These are phyloP conservation scores for Meloidogyne chitwoodi DNA, from an alignment of 1,140 invertebrate genomes.

Conservation along the genomic window DNA sequence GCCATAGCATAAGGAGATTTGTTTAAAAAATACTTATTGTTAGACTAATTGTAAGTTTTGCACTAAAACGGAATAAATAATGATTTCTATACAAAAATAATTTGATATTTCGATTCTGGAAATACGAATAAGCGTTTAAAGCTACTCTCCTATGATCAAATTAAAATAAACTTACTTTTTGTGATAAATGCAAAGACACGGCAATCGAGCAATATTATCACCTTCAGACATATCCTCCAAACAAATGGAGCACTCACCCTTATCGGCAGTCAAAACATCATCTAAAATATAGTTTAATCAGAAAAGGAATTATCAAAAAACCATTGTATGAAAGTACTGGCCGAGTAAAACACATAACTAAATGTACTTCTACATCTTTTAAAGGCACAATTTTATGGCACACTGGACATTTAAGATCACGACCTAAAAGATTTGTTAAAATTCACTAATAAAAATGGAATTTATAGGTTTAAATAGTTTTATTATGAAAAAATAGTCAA, in stretches of 20 bases:
- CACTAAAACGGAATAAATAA: no score
- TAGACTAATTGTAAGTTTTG: no score
- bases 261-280: constrained; percentile 88
- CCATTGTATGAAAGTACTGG: constrained; percentile 95
- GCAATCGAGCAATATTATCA: constrained; percentile 90
- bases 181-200: constrained; percentile 98
- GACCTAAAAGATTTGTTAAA: constrained; percentile 24
- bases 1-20: no score
- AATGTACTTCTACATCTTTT: constrained; percentile 94
- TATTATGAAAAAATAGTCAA: not conserved
- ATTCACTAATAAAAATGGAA: not conserved
- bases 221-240: constrained; percentile 89
- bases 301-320: constrained; percentile 60
- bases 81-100: no score
- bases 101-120: no score
- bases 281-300: constrained; percentile 67
- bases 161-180: constrained; percentile 71
- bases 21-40: no score
- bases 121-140: no score
- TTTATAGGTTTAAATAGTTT: not conserved
- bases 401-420: constrained; percentile 94
- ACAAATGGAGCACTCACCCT: constrained; percentile 97
- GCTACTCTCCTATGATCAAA: not conserved
- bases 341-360: constrained; percentile 97
- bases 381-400: constrained; percentile 94